Percentiles rank a stretch among this genome's conserved stretches.
These are phyloP conservation scores for Phthorimaea operculella DNA, from an alignment of 1,140 invertebrate genomes.

Conservation along the genomic window DNA sequence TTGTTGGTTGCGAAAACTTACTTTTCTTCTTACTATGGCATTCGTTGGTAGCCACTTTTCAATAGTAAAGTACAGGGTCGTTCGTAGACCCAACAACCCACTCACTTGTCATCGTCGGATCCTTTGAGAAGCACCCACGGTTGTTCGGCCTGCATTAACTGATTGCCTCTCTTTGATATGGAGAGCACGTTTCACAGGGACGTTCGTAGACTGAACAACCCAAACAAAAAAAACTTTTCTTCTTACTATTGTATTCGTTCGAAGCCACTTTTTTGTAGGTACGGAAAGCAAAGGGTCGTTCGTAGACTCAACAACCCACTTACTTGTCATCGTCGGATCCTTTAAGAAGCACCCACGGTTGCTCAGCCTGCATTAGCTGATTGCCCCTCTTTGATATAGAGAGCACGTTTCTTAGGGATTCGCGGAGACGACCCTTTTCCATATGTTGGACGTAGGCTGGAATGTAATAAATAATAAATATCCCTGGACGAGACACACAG, in stretches of 20 bases:
- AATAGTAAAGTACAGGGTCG: no score
- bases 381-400: conserved; percentile 93
- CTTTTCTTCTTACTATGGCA: no score
- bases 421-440: conserved; percentile 86
- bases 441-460: conserved; percentile 80
- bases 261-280: no score
- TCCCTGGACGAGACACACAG: no score
- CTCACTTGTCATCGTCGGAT: conserved; percentile 77
- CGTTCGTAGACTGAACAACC: no score
- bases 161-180: conserved; percentile 94
- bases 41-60: no score
- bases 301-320: conserved; percentile 11
- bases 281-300: no score
- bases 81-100: no score
- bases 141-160: conserved; percentile 94
- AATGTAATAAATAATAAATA: not conserved
- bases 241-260: no score
- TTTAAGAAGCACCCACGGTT: conserved; percentile 96
- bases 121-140: conserved; percentile 97
- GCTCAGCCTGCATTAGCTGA: conserved; percentile 93
- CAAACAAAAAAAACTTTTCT: no score
- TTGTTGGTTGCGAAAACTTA: no score
- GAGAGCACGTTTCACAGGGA: conserved; percentile 86
- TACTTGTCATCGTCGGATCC: conserved; percentile 81
- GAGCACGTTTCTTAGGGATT: conserved; percentile 88